A percentile compares a stretch with the other conserved stretches of the same genome.
Evolutionary conservation across 2,113 vertebrate species (phyloP).

Genomic region (Albula glossodonta): DNA sequence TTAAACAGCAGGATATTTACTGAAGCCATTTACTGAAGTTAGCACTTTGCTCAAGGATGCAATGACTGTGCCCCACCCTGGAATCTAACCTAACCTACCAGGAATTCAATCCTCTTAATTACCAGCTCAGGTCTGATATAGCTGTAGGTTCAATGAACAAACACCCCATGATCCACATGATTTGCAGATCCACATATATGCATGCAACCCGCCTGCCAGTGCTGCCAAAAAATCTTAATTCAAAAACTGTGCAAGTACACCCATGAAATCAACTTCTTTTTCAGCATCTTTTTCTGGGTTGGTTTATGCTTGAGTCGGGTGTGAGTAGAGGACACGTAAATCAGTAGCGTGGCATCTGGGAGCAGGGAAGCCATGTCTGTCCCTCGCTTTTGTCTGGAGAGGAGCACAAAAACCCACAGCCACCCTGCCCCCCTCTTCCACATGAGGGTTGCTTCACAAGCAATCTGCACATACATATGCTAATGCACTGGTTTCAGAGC

Average conservation of each 20-base stretch:
- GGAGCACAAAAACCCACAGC: neutral
- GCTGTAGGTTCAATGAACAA: neutral
- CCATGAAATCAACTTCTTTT: too few species aligned
- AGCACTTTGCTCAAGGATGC: neutral
- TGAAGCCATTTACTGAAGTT: too few species aligned
- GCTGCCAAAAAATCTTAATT: neutral
- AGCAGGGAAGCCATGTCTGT: neutral
- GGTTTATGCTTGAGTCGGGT: neutral
- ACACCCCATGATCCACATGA: neutral
- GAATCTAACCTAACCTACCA: too few species aligned
- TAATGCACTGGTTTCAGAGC: slow-evolving; percentile 11
- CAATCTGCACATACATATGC: slow-evolving; percentile 18
- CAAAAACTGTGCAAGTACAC: neutral
- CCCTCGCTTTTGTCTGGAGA: neutral
- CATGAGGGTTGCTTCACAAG: neutral
- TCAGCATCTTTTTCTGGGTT: neutral
- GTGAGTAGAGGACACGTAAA: neutral
- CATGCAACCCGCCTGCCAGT: neutral
- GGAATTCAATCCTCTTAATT: neutral
- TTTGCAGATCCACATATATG: neutral
- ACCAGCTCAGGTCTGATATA: neutral
- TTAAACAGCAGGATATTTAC: too few species aligned
- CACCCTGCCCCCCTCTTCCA: neutral
- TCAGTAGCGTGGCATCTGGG: neutral
- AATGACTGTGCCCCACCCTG: too few species aligned